Evolutionary conservation across 2,797 vertebrate genomes (phyloP).

Genomic region (Pseudochirops cupreus): DNA sequence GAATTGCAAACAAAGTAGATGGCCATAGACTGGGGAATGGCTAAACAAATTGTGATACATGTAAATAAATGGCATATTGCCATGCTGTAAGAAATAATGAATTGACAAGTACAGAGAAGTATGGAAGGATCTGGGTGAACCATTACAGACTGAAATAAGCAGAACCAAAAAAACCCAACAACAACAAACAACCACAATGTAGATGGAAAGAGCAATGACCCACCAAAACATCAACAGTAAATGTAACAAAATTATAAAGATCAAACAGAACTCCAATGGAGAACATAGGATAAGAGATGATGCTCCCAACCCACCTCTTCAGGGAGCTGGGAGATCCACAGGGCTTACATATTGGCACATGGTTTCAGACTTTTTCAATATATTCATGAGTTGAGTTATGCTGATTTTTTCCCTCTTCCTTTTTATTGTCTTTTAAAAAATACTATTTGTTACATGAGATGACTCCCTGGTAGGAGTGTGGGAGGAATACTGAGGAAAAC

Average conservation of each 20-base stretch:
- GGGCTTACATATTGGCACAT: not conserved
- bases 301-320: not conserved
- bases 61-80: not conserved
- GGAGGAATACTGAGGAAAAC: not conserved
- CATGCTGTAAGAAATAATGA: not conserved
- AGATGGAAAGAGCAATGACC: not conserved
- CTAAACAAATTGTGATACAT: not conserved
- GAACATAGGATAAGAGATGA: not conserved
- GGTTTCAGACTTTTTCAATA: not conserved
- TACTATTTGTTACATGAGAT: not conserved
- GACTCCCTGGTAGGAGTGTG: not conserved
- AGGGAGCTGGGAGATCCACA: not conserved
- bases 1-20: no score
- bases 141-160: not conserved
- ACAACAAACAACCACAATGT: not conserved
- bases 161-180: no score
- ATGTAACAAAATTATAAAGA: not conserved
- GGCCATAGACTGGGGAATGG: no score
- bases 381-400: not conserved
- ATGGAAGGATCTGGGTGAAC: not conserved
- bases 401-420: not conserved
- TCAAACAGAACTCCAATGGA: no score
- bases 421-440: not conserved
- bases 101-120: not conserved
- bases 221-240: not conserved